A percentile compares a stretch with the other conserved stretches of the same genome.
These are phyloP conservation scores for Oopsacas minuta DNA, from an alignment of 37 sponge, comb jelly and placozoan genomes.

Conservation along the genomic window DNA sequence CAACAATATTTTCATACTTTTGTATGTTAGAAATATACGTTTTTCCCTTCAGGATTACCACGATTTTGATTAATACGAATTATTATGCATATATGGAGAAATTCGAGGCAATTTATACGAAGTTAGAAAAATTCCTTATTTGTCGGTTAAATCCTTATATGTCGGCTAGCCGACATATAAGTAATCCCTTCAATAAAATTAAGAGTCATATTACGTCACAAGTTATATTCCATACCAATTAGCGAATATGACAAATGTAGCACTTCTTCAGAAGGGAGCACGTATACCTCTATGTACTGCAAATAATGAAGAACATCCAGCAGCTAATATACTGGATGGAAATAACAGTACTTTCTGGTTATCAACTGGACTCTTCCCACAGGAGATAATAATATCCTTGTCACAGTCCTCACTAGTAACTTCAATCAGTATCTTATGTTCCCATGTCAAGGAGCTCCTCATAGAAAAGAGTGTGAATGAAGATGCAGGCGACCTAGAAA, in stretches of 20 bases:
- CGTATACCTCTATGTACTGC: not conserved
- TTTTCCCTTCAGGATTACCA: no score
- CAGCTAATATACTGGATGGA: slow-evolving; percentile 9
- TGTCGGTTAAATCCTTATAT: not conserved
- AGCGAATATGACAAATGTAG: not conserved
- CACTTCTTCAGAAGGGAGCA: not conserved
- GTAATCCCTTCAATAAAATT: not conserved
- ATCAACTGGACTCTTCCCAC: not conserved
- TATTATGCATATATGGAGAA: no score
- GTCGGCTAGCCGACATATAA: not conserved
- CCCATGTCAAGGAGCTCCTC: not conserved
- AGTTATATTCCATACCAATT: not conserved
- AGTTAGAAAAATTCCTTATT: not conserved
- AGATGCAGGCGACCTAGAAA: slow-evolving; percentile 11
- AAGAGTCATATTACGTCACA: not conserved
- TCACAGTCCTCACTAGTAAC: not conserved
- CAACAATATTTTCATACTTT: no score
- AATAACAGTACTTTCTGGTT: slow-evolving; percentile 6
- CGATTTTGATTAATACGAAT: no score
- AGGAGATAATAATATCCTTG: not conserved
- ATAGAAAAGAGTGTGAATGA: slow-evolving; percentile 1
- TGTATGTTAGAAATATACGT: no score
- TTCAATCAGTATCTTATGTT: not conserved
- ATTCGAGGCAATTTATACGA: no score
- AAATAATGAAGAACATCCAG: not conserved